A percentile compares a stretch with the other conserved stretches of the same genome.
phyloP scores from a whole-genome alignment of 2,797 vertebrate genomes.

The Kryptopterus vitreolus region DNA sequence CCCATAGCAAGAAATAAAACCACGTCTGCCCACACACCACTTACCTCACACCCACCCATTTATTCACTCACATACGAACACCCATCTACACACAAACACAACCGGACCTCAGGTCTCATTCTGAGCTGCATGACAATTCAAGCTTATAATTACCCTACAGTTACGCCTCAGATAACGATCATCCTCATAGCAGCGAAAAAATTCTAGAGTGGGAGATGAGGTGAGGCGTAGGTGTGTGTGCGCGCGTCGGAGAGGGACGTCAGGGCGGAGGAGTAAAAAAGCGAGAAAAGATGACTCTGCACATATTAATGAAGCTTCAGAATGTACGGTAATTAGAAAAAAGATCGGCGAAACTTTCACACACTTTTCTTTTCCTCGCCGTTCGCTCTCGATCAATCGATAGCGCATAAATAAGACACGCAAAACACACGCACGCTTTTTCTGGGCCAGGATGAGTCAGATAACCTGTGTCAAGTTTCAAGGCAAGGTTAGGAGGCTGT shows the following conservation, averaged over 20 bases:
- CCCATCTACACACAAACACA: neutral
- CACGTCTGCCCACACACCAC: neutral
- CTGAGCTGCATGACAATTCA: conserved; percentile 50
- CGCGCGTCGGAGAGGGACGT: neutral
- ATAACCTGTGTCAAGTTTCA: conserved; percentile 65
- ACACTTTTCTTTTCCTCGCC: neutral
- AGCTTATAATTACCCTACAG: conserved; percentile 57
- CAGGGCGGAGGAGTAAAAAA: conserved; percentile 14
- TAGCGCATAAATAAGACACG: neutral
- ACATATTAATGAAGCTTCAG: conserved; percentile 71
- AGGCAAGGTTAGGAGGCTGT: neutral
- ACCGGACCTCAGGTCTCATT: conserved; percentile 47
- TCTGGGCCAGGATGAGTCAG: conserved; percentile 54
- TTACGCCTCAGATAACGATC: conserved; percentile 44
- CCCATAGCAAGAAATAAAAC: neutral
- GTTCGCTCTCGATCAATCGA: neutral
- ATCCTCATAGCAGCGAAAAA: conserved; percentile 40
- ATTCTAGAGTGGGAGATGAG: neutral
- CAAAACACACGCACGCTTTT: neutral
- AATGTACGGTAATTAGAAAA: conserved; percentile 70
- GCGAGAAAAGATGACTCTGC: conserved; percentile 53
- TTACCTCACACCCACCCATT: conserved; percentile 15
- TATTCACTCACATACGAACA: conserved; percentile 28
- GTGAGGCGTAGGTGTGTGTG: neutral
- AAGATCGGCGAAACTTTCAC: conserved; percentile 72